A percentile compares a stretch with the other conserved stretches of the same genome.
phyloP scores from a whole-genome alignment of 2,888 invertebrate genomes.

The Eurytoma californica region DNA sequence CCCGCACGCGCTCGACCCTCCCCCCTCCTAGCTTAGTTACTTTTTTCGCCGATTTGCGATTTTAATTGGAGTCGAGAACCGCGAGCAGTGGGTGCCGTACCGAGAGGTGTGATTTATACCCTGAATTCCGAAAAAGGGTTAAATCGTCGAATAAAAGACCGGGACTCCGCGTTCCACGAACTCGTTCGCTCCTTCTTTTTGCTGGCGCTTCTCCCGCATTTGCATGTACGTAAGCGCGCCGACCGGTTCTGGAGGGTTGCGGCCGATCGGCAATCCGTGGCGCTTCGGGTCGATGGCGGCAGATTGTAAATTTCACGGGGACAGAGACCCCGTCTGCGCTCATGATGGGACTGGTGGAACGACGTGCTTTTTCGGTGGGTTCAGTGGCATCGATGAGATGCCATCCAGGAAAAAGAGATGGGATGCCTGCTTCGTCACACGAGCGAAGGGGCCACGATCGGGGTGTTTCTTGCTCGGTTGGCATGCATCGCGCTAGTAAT shows the following conservation, averaged over 20 bases:
- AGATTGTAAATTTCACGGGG: slow-evolving; percentile 35
- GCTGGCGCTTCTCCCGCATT: slow-evolving; percentile 18
- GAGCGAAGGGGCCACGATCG: no score
- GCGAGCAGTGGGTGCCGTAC: background rate
- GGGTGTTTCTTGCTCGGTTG: no score
- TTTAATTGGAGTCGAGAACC: background rate
- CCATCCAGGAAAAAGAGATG: background rate
- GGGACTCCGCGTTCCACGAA: background rate
- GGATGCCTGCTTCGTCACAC: no score
- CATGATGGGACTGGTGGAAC: slow-evolving; percentile 5
- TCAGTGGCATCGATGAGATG: slow-evolving; percentile 3
- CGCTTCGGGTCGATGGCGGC: background rate
- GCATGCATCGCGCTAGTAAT: no score
- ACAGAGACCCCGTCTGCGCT: background rate
- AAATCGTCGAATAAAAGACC: slow-evolving; percentile 10
- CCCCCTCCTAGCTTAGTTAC: background rate
- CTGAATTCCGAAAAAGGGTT: background rate
- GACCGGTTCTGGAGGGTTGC: slow-evolving; percentile 37
- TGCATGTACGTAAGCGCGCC: slow-evolving; percentile 20
- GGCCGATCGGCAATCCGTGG: background rate
- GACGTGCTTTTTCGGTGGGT: background rate
- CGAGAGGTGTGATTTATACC: no score
- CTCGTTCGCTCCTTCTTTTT: slow-evolving; percentile 13
- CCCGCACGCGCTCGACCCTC: slow-evolving; percentile 59
- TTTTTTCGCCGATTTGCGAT: background rate